phyloP scores from a whole-genome alignment of 2,797 vertebrate genomes.

The Sphaeramia orbicularis region DNA sequence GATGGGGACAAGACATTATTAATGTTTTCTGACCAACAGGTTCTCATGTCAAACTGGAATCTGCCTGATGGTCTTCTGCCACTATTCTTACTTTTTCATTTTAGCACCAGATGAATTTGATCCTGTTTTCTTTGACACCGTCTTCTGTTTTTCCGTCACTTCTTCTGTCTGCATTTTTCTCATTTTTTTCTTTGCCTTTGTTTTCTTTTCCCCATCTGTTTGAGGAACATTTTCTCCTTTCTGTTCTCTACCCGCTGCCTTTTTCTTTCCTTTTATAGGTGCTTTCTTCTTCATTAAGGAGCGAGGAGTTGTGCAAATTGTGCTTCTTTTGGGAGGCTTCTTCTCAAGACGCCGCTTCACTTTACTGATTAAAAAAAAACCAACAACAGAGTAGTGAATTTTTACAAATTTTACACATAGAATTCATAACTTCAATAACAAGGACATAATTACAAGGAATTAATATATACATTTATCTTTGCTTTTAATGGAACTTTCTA shows the following conservation, averaged over 20 bases:
- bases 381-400: neutral
- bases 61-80: neutral
- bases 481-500: neutral
- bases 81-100: constrained; percentile 60
- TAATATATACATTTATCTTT: neutral
- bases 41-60: neutral
- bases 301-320: constrained; percentile 91
- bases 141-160: constrained; percentile 30
- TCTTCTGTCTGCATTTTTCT: constrained; percentile 33
- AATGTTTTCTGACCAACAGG: neutral
- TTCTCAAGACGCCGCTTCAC: constrained; percentile 91
- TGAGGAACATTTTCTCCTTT: constrained; percentile 29
- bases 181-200: constrained; percentile 38
- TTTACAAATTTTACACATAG: neutral
- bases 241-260: constrained; percentile 1
- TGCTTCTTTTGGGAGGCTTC: constrained; percentile 89
- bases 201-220: constrained; percentile 27
- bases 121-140: neutral
- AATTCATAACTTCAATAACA: neutral
- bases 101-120: constrained; percentile 64
- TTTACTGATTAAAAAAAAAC: constrained; percentile 84
- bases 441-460: neutral
- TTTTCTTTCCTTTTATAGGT: constrained; percentile 8
- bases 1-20: constrained; percentile 6
- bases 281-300: constrained; percentile 86